These are phyloP conservation scores for Amblyopsis rosae DNA, from an alignment of 2,113 vertebrate species.

Conservation along the genomic window DNA sequence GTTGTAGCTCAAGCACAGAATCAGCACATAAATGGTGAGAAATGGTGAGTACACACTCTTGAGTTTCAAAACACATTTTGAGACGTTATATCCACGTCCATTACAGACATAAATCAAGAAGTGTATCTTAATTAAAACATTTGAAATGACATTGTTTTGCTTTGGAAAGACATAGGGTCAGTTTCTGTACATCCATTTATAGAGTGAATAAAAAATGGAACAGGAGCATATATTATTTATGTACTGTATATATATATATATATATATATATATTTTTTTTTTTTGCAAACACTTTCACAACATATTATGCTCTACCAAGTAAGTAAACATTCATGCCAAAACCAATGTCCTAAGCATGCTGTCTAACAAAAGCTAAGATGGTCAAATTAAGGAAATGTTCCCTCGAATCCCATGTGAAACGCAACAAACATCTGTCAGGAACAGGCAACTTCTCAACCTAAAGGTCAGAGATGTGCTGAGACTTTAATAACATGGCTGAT, in stretches of 20 bases:
- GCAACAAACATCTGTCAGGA: neutral
- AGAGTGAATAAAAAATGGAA: conserved; percentile 55
- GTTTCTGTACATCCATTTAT: conserved; percentile 28
- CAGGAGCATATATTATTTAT: conserved; percentile 20
- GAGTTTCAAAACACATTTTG: too few species aligned
- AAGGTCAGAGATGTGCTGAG: too few species aligned
- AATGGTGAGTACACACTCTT: too few species aligned
- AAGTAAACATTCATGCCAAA: conserved; percentile 69
- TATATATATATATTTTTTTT: conserved; percentile 25
- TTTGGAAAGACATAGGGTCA: conserved; percentile 16
- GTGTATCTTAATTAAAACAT: too few species aligned
- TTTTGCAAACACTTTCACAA: conserved; percentile 66
- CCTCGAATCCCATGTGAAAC: neutral
- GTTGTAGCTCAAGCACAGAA: too few species aligned
- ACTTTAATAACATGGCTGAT: too few species aligned
- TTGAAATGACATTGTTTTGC: neutral
- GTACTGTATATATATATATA: conserved; percentile 28
- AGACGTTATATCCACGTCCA: too few species aligned
- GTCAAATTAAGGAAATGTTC: conserved; percentile 52
- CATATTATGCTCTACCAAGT: conserved; percentile 61
- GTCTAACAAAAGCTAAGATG: conserved; percentile 50
- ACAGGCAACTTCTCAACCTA: conserved; percentile 33
- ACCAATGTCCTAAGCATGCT: conserved; percentile 68
- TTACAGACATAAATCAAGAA: too few species aligned
- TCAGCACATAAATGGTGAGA: too few species aligned